Evolutionary conservation across 2,797 vertebrate genomes (phyloP), one percentile per base, ranked within the genome.

Genomic region (Novumbra hubbsi): DNA sequence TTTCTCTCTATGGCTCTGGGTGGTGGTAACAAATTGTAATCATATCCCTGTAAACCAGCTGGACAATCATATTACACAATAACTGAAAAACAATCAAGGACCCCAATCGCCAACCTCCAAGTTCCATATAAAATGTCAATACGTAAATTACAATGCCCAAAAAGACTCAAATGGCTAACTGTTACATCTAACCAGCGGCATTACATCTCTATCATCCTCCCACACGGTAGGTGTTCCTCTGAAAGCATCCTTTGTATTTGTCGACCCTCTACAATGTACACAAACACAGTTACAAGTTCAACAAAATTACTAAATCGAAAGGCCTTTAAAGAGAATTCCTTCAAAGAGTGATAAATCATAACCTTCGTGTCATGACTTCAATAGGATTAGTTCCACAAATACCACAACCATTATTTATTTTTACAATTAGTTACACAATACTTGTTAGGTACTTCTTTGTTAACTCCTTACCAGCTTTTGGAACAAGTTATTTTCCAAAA

Each of bases 121-220:
- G 69, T 72, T 76, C 72, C 70, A 34, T 82, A 69, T 78, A 55
- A 82, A 84, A 82, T 73, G 71, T 63, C 76, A 79, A 77, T 55
- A 72, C 71, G 78, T 62, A 76, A 80, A 82, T 38, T 60, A 72
- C 72, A 60, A 57, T n/a, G 32, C 65, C 72, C 63, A 74, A 77
- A 49, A 81, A 80, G 70, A 69, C 73, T 84, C 76, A 80, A 55
- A 17, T 11, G 30, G 48, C 27, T 73, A 73, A 75, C 34, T 74
- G 72, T 74, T 68, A 30, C 38, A 45, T 17, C 63, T 63, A 52
- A 74, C 66, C 67, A 69, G 63, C n/a, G 19, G 15, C 17, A 27
- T 71, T 8, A n/a, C 52, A 78, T 16, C 71, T 52, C 32, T 6
- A 8, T 68, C 45, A 57, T 21, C 60, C 74, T 17, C 24, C 9